phyloP scores from a whole-genome alignment of 2,888 invertebrate species.

The Drosophila sordidapex region DNA sequence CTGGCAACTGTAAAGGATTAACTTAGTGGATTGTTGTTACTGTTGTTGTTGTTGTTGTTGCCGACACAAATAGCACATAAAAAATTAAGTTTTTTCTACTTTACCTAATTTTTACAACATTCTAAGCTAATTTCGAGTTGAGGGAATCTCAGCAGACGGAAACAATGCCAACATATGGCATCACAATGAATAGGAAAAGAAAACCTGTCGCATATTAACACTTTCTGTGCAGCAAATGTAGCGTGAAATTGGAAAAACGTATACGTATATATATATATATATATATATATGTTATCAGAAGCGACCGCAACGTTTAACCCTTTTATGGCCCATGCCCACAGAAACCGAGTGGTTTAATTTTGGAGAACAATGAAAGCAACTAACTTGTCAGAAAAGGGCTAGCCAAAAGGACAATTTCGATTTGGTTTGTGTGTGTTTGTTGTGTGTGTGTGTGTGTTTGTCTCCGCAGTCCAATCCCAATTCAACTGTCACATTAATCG shows the following conservation, averaged over 20 bases:
- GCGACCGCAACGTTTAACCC: constrained; percentile 70
- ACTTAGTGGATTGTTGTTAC: constrained; percentile 53
- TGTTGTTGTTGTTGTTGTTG: constrained; percentile 18
- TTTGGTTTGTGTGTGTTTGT: constrained; percentile 20
- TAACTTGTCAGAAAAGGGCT: constrained; percentile 65
- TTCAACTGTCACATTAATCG: constrained; percentile 83
- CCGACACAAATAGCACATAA: constrained; percentile 26
- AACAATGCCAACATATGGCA: constrained; percentile 63
- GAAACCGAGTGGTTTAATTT: constrained; percentile 60
- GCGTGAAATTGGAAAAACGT: constrained; percentile 80
- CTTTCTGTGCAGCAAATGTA: constrained; percentile 71
- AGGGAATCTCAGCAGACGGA: background rate
- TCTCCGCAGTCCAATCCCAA: constrained; percentile 69
- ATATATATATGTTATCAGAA: constrained; percentile 8
- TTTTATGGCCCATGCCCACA: constrained; percentile 38
- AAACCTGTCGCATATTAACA: constrained; percentile 71
- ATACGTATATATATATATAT: constrained; percentile 8
- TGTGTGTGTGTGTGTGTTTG: constrained; percentile 44
- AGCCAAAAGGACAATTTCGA: constrained; percentile 33
- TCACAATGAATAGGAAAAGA: constrained; percentile 1
- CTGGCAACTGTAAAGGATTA: constrained; percentile 70
- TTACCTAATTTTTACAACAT: constrained; percentile 62
- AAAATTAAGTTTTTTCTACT: constrained; percentile 62
- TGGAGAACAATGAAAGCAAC: constrained; percentile 64
- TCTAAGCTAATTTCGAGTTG: constrained; percentile 60